Evolutionary conservation across 2,113 vertebrate species (phyloP).

Genomic region (Onychostruthus taczanowskii): DNA sequence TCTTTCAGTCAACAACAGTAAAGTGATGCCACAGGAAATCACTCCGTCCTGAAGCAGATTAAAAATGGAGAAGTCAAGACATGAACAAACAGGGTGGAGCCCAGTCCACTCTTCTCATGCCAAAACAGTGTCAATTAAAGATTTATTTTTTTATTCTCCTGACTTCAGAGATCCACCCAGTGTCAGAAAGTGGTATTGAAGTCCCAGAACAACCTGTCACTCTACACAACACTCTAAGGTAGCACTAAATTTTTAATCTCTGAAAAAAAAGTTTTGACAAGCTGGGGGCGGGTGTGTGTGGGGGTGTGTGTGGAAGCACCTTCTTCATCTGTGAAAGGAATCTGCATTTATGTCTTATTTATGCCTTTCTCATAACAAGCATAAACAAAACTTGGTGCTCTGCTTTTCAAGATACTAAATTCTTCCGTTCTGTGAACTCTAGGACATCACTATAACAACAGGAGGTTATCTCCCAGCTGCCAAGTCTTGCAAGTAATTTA

Average conservation of each 20-base stretch:
- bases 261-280: background rate
- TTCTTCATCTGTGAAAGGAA: background rate
- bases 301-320: background rate
- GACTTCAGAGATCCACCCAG: constrained; percentile 55
- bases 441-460: background rate
- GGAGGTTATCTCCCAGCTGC: background rate
- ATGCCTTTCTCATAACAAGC: background rate
- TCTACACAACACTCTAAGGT: background rate
- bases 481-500: background rate
- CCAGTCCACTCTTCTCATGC: background rate
- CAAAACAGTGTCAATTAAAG: background rate
- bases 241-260: background rate
- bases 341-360: background rate
- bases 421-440: background rate
- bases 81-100: background rate
- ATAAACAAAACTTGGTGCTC: background rate
- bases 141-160: background rate
- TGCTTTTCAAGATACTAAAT: background rate
- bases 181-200: constrained; percentile 39
- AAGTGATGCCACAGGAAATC: background rate
- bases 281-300: background rate
- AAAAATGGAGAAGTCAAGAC: background rate
- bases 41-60: background rate
- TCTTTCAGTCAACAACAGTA: background rate
- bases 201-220: background rate